Evolutionary conservation across 2,888 invertebrate genomes (phyloP).

Genomic region (Mesorhabditis belari): DNA sequence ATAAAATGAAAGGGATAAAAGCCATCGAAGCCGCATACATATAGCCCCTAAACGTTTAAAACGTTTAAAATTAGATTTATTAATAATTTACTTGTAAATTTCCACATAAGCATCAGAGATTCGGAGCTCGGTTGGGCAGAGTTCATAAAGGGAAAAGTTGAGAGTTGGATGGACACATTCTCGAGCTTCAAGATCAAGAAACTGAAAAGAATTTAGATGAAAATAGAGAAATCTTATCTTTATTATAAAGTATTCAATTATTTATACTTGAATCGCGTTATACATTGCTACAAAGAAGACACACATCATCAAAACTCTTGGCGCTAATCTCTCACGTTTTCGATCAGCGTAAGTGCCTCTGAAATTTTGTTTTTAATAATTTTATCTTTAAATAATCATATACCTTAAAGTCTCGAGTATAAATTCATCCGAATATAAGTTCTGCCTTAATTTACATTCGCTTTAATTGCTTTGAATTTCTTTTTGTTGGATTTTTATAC

Average conservation of each 20-base stretch:
- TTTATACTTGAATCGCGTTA: background rate
- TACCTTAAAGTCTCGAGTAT: too few relatives aligned
- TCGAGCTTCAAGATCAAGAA: slow-evolving; percentile 19
- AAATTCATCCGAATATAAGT: too few relatives aligned
- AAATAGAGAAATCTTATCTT: too few relatives aligned
- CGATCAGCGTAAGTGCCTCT: background rate
- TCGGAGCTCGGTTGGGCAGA: slow-evolving; percentile 46
- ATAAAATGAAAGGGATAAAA: slow-evolving; percentile 37
- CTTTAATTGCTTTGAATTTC: too few relatives aligned
- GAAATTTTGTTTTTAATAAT: background rate
- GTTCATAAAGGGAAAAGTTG: slow-evolving; percentile 29
- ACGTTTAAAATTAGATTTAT: background rate
- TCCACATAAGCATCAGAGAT: slow-evolving; percentile 35
- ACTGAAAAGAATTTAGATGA: background rate
- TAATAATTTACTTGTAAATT: slow-evolving; percentile 36
- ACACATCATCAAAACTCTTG: background rate
- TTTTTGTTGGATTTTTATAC: too few relatives aligned
- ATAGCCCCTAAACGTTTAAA: slow-evolving; percentile 34
- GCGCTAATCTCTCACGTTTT: background rate
- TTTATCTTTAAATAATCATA: too few relatives aligned
- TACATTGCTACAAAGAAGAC: background rate
- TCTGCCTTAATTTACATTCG: too few relatives aligned
- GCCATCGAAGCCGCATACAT: slow-evolving; percentile 43
- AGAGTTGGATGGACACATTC: slow-evolving; percentile 25
- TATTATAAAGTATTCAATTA: too few relatives aligned